Percentiles rank a stretch among this genome's conserved stretches.
Conservation (phyloP, 1,140 invertebrate species). For the Paracyclopina nana region DNA sequence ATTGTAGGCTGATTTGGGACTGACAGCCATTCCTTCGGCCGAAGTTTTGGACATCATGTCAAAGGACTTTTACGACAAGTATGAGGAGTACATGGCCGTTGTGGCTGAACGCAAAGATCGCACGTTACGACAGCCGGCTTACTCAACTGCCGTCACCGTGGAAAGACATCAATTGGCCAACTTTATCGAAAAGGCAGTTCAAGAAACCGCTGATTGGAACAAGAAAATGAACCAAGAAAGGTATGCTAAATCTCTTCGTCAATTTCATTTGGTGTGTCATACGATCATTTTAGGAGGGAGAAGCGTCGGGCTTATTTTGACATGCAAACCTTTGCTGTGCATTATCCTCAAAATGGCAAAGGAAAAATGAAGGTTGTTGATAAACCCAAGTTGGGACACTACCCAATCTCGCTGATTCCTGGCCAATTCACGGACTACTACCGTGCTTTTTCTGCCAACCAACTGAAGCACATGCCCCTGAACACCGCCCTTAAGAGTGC, state of each 20-base stretch:
- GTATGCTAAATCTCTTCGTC: too few relatives aligned
- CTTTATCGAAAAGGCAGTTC: constrained; percentile 70
- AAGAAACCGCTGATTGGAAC: constrained; percentile 44
- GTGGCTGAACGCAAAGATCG: constrained; percentile 55
- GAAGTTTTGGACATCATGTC: constrained; percentile 88
- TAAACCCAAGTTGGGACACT: constrained; percentile 40
- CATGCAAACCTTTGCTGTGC: constrained; percentile 50
- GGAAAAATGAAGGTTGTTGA: constrained; percentile 27
- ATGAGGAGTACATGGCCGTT: constrained; percentile 69
- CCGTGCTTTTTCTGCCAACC: constrained; percentile 40
- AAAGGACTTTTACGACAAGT: constrained; percentile 81
- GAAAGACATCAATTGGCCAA: constrained; percentile 34
- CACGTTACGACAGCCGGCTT: constrained; percentile 39
- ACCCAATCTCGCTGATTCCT: constrained; percentile 73
- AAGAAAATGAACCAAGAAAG: constrained; percentile 11
- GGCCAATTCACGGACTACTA: constrained; percentile 81
- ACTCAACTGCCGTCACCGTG: constrained; percentile 30
- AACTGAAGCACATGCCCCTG: constrained; percentile 59
- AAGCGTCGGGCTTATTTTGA: constrained; percentile 39
- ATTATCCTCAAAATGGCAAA: constrained; percentile 35
- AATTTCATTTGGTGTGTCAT: too few relatives aligned
- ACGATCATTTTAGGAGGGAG: too few relatives aligned
- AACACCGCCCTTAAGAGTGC: constrained; percentile 70
- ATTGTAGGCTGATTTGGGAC: constrained; percentile 40
- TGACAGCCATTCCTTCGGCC: constrained; percentile 70